These are phyloP conservation scores for Thymelicus lineola DNA, from an alignment of 2,888 invertebrate species.

Conservation along the genomic window DNA sequence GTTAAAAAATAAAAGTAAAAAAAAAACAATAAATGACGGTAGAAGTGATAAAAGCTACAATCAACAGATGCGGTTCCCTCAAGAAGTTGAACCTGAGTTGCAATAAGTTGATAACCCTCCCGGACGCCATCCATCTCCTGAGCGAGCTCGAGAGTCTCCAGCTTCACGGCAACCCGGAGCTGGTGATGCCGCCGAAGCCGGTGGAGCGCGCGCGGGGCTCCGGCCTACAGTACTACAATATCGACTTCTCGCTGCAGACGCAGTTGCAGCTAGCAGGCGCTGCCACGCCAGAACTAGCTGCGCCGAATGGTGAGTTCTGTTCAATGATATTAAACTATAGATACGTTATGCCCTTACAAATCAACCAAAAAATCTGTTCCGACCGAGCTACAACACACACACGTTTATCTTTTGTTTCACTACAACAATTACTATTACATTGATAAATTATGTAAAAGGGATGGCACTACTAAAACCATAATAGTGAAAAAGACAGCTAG, in stretches of 20 bases:
- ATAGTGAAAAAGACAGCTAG: no score
- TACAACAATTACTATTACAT: no score
- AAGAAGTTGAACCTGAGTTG: slow-evolving; percentile 97
- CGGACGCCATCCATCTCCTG: slow-evolving; percentile 98
- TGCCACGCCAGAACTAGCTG: slow-evolving; percentile 89
- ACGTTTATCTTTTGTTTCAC: no score
- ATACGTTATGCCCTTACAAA: no score
- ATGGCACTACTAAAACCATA: no score
- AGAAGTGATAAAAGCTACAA: neutral
- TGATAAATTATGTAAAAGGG: no score
- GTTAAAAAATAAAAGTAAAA: neutral
- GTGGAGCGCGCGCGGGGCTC: slow-evolving; percentile 91
- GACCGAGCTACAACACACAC: no score
- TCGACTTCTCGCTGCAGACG: slow-evolving; percentile 98
- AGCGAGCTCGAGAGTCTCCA: slow-evolving; percentile 96
- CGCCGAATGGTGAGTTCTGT: slow-evolving; percentile 86
- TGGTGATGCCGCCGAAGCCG: slow-evolving; percentile 98
- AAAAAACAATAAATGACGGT: neutral
- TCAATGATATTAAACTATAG: no score
- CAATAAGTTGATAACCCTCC: slow-evolving; percentile 97
- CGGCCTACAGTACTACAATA: slow-evolving; percentile 97
- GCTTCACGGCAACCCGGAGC: slow-evolving; percentile 96
- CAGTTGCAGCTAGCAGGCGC: slow-evolving; percentile 97
- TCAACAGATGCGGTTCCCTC: slow-evolving; percentile 93
- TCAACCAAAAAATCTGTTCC: no score